These are phyloP conservation scores for Anaspis maculata DNA, from an alignment of 2,888 invertebrate species.

Conservation along the genomic window DNA sequence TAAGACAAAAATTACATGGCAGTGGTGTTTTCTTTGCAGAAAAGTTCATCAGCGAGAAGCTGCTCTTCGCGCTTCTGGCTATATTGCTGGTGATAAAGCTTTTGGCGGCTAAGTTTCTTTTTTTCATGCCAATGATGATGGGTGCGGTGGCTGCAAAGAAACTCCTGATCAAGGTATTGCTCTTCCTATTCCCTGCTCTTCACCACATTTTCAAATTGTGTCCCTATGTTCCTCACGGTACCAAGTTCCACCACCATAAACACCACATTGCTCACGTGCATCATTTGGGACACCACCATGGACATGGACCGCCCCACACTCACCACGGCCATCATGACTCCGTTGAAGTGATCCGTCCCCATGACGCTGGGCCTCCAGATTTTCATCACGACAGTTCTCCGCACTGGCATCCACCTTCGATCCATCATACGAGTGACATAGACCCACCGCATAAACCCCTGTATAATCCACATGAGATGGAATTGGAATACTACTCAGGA, in stretches of 20 bases:
- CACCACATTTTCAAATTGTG: constrained; percentile 79
- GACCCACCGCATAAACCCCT: constrained; percentile 13
- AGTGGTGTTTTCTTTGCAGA: too few relatives aligned
- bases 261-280: constrained; percentile 74
- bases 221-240: constrained; percentile 68
- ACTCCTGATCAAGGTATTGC: constrained; percentile 66
- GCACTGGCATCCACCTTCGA: constrained; percentile 9
- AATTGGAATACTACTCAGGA: constrained; percentile 17
- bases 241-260: constrained; percentile 75
- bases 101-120: constrained; percentile 70
- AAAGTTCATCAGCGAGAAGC: constrained; percentile 67
- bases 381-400: constrained; percentile 11
- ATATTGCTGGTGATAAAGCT: constrained; percentile 70
- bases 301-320: constrained; percentile 30
- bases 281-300: constrained; percentile 43
- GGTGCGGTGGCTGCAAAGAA: constrained; percentile 80
- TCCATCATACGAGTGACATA: constrained; percentile 16
- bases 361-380: constrained; percentile 19
- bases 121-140: constrained; percentile 68
- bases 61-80: constrained; percentile 64
- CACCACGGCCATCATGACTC: constrained; percentile 19
- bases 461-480: constrained; percentile 18
- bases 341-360: constrained; percentile 21
- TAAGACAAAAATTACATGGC: too few relatives aligned
- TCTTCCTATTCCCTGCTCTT: constrained; percentile 75